phyloP scores from a whole-genome alignment of 2,113 vertebrate genomes.

The Danio rerio region GRCz12tu NC_133176.1:43187001-43187500 shows the following conservation, averaged over 20 bases:
- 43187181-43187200: neutral
- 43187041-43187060: no score
- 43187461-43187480: neutral
- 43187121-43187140: neutral
- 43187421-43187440: neutral
- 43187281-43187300: constrained; percentile 25
- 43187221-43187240: neutral
- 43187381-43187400: neutral
- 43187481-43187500: constrained; percentile 28
- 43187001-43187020: neutral
- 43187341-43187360: neutral
- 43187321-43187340: neutral
- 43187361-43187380: neutral
- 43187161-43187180: no score
- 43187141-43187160: no score
- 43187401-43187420: neutral
- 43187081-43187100: no score
- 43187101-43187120: neutral
- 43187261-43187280: constrained; percentile 4
- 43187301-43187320: constrained; percentile 13
- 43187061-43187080: no score
- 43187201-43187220: neutral
- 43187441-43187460: neutral
- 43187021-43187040: no score
- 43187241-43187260: neutral